phyloP scores from a whole-genome alignment of 2,888 invertebrate species.

The Sinelater perroti region DNA sequence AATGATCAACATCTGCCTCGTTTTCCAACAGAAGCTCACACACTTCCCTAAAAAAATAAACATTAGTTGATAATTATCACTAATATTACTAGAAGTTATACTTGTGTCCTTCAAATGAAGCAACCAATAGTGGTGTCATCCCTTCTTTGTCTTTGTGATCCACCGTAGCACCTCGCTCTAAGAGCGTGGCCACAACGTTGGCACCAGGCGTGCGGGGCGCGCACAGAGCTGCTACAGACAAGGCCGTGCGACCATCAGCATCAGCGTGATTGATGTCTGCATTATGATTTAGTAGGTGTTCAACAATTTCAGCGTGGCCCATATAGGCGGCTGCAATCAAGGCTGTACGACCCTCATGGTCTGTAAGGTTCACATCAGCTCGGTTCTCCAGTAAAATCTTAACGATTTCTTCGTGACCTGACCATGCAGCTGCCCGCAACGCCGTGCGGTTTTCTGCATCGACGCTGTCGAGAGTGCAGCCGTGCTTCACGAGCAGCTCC shows the following conservation, averaged over 20 bases:
- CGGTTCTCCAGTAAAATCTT: slow-evolving; percentile 78
- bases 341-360: slow-evolving; percentile 91
- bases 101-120: slow-evolving; percentile 91
- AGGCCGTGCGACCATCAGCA: slow-evolving; percentile 86
- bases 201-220: slow-evolving; percentile 80
- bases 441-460: slow-evolving; percentile 91
- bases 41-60: slow-evolving; percentile 70
- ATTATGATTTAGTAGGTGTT: slow-evolving; percentile 80
- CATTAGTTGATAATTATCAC: background rate
- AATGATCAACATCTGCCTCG: slow-evolving; percentile 91
- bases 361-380: slow-evolving; percentile 82
- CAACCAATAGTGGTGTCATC: slow-evolving; percentile 87
- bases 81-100: slow-evolving; percentile 49
- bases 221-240: slow-evolving; percentile 88
- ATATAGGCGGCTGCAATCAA: slow-evolving; percentile 95
- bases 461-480: slow-evolving; percentile 86
- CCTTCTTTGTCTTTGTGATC: slow-evolving; percentile 85
- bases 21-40: slow-evolving; percentile 91
- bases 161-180: slow-evolving; percentile 85
- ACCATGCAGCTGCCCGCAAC: slow-evolving; percentile 91
- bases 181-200: slow-evolving; percentile 74
- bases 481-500: slow-evolving; percentile 77
- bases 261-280: slow-evolving; percentile 88
- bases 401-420: slow-evolving; percentile 88
- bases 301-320: slow-evolving; percentile 93